Base-by-base conservation (phyloP, 1,140 invertebrate species). In the Platyura marginata region DNA sequence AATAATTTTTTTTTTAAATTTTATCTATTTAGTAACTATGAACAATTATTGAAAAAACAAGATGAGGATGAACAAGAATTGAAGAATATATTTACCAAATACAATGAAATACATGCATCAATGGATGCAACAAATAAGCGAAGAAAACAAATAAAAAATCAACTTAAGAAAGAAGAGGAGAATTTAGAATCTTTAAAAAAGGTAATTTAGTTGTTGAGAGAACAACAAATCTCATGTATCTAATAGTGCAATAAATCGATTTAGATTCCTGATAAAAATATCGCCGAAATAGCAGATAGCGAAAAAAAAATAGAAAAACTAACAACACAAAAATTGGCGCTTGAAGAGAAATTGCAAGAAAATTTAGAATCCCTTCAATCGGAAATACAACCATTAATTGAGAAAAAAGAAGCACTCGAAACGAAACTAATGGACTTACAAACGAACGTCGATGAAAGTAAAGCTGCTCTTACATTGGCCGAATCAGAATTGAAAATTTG, bases 401-500 rank as follows among this genome's bases (percentile, higher is more conserved):
- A 75, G 36, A 66, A 76, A 46, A 79, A 80, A 45, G 70, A 80
- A 23, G 62, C 64, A 42, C 49, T 79, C 0, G 72, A 82, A 62
- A 67, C 68, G 1, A 63, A 80, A 45, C 57, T 91, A 4, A 70
- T 82, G 19, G 69, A 68, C 20, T 57, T 86, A 1, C 80, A 74
- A 49, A 77, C 77, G 48, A 65, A 67, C 18, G 76, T 83, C 0
- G 76, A 88, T 55, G 72, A 81, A 54, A 71, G 77, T 0, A 83
- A 83, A 52, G 76, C 79, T 3, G 69, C 76, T 52, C 74, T 75
- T 43, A 75, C 81, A 48, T 61, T 94, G 15, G 77, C 81, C 0
- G 75, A 91, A 52, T 81, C 79, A 0, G 79, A 92, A 55, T 59
- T 93, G 3, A 79, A 91, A 54, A 68, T 93, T 18, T 86, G 82